These are phyloP conservation scores for Palaemon carinicauda DNA, from an alignment of 1,140 invertebrate genomes.

Conservation along the genomic window DNA sequence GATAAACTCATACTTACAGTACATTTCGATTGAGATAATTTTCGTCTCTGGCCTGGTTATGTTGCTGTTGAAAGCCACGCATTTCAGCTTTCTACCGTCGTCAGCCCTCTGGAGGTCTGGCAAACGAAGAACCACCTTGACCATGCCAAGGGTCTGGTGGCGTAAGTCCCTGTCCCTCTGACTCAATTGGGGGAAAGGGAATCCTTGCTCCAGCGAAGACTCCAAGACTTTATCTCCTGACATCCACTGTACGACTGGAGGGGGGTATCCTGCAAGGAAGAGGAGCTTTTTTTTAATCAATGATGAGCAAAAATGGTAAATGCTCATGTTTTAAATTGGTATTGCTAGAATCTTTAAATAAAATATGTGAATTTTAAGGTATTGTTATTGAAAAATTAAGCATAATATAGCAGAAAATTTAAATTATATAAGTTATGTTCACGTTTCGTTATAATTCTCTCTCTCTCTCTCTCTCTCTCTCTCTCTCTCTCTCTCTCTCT, in stretches of 20 bases:
- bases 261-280: not conserved
- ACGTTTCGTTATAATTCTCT: no score
- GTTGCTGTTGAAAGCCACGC: constrained; percentile 24
- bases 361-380: no score
- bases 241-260: constrained; percentile 19
- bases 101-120: not conserved
- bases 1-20: not conserved
- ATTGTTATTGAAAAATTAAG: no score
- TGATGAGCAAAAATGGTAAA: not conserved
- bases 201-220: not conserved
- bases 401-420: no score
- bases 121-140: not conserved
- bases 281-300: not conserved
- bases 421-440: no score
- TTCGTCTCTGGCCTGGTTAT: not conserved
- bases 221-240: constrained; percentile 5
- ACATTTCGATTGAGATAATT: constrained; percentile 20
- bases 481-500: no score
- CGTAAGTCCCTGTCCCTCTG: not conserved
- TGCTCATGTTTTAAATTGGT: no score
- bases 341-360: no score
- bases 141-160: not conserved
- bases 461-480: no score
- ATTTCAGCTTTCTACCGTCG: not conserved
- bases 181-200: not conserved